phyloP scores from a whole-genome alignment of 2,797 vertebrate genomes.

The Lepilemur ruficaudatus region DNA sequence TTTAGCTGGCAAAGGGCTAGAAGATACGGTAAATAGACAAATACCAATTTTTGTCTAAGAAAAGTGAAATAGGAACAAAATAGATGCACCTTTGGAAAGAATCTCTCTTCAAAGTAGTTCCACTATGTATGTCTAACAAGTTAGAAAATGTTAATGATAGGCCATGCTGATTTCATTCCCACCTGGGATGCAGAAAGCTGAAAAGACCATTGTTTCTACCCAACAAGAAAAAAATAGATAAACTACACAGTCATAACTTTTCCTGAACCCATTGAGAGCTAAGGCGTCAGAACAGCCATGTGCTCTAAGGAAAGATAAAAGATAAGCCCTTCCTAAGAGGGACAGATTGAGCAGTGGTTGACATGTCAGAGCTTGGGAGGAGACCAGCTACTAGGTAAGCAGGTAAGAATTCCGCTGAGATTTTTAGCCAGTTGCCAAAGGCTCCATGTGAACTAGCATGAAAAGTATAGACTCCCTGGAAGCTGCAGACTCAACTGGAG shows the following conservation, averaged over 20 bases:
- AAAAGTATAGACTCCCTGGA: neutral
- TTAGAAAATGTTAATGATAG: neutral
- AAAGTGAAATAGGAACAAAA: neutral
- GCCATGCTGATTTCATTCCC: neutral
- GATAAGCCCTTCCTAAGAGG: neutral
- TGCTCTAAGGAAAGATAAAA: neutral
- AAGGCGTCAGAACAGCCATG: neutral
- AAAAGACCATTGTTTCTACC: neutral
- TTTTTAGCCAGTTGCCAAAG: neutral
- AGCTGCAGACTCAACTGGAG: neutral
- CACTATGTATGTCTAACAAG: neutral
- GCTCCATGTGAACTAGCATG: neutral
- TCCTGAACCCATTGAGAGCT: neutral
- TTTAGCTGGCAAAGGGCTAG: neutral
- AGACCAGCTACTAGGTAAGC: neutral
- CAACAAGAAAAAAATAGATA: neutral
- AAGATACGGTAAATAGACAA: neutral
- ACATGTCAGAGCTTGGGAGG: neutral
- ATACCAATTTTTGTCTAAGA: neutral
- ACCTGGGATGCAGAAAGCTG: neutral
- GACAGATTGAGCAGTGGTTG: too few species aligned
- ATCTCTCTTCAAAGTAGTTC: conserved; percentile 3
- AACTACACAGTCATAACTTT: neutral
- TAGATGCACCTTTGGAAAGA: neutral
- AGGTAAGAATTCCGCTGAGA: neutral